These are phyloP conservation scores for Pagrus major DNA, from an alignment of 2,113 vertebrate genomes.

Conservation along the genomic window DNA sequence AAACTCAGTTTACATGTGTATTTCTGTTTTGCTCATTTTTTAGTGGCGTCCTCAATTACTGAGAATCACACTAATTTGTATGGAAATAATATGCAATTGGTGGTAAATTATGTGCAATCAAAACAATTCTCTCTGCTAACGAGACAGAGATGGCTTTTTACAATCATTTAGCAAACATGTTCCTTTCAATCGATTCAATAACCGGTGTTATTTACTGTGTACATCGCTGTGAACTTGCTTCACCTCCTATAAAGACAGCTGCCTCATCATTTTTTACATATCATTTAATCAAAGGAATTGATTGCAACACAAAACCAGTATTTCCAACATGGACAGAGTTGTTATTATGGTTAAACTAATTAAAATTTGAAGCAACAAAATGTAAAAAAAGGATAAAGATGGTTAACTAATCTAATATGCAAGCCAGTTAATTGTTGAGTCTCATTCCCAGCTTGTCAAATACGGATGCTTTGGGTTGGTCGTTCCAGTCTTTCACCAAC, in stretches of 20 bases:
- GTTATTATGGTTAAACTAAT: neutral
- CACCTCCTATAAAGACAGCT: neutral
- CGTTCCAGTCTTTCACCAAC: too few species aligned
- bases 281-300: neutral
- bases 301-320: neutral
- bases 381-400: too few species aligned
- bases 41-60: conserved; percentile 24
- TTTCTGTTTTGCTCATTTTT: conserved; percentile 45
- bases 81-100: conserved; percentile 52
- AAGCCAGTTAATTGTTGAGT: too few species aligned
- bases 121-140: conserved; percentile 20
- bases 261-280: conserved; percentile 9
- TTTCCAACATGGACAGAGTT: neutral
- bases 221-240: neutral
- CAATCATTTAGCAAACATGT: neutral
- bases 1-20: conserved; percentile 20
- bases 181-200: conserved; percentile 16
- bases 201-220: neutral
- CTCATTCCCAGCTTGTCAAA: too few species aligned
- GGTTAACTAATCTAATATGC: too few species aligned
- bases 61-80: conserved; percentile 34
- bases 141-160: conserved; percentile 25
- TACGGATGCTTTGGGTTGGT: too few species aligned
- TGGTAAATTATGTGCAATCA: conserved; percentile 47
- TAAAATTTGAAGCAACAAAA: too few species aligned